Percentiles rank a stretch among this genome's conserved stretches.
These are phyloP conservation scores for Suncus etruscus DNA, from an alignment of 2,113 vertebrate genomes.

Conservation along the genomic window DNA sequence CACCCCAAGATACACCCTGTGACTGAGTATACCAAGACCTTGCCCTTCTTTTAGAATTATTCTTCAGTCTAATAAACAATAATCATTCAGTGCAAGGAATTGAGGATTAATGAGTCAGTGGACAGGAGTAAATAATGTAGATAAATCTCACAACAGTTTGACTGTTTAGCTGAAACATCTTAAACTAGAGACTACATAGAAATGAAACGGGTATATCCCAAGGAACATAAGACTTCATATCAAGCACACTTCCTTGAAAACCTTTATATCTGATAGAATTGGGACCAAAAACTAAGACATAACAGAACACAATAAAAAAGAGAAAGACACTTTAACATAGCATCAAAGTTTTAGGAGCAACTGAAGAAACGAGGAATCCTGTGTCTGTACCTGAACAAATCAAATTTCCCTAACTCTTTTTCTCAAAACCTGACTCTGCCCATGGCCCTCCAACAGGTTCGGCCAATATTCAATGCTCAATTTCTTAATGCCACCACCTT, in stretches of 20 bases:
- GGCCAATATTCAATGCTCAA: constrained; percentile 27
- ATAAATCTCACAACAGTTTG: constrained; percentile 28
- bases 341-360: constrained; percentile 44
- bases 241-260: too few species aligned
- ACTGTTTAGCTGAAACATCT: background rate
- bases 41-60: background rate
- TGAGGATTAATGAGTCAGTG: background rate
- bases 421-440: background rate
- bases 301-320: background rate
- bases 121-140: background rate
- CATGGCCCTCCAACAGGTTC: background rate
- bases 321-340: background rate
- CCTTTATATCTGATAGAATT: too few species aligned
- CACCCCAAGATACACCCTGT: background rate
- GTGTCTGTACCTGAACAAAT: background rate
- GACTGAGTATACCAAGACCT: background rate
- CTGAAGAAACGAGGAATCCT: background rate
- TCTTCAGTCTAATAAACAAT: background rate
- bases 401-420: constrained; percentile 32
- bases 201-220: constrained; percentile 26
- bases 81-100: background rate
- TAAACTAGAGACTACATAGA: background rate
- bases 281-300: too few species aligned
- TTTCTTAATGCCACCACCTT: constrained; percentile 20
- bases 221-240: background rate